Percentiles rank a stretch among this genome's conserved stretches.
Conservation (phyloP, 2,797 vertebrate species). For the Scomberomorus guttatus region DNA sequence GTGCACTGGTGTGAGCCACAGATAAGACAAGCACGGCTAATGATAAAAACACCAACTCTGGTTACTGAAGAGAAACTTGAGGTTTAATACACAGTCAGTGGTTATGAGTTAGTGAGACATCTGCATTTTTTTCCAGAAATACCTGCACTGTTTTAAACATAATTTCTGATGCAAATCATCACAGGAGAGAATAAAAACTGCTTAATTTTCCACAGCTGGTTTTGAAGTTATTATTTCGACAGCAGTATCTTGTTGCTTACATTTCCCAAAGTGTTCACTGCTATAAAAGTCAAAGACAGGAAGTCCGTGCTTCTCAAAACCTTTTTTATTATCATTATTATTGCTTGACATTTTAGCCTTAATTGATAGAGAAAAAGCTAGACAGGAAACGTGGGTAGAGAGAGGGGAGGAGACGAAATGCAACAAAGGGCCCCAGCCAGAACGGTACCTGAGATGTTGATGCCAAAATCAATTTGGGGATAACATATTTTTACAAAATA, state of each 20-base stretch:
- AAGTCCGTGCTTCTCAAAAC: no score
- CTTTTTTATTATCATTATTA: no score
- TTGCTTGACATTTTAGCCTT: no score
- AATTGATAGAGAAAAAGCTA: no score
- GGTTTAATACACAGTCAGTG: not conserved
- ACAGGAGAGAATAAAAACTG: not conserved
- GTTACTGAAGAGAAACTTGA: constrained; percentile 21
- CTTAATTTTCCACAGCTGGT: not conserved
- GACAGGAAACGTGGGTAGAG: no score
- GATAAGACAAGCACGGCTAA: constrained; percentile 34
- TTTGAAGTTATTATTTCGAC: not conserved
- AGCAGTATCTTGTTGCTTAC: not conserved
- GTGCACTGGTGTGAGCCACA: constrained; percentile 43
- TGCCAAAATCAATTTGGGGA: no score
- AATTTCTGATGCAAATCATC: not conserved
- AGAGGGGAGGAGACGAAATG: no score
- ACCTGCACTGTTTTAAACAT: not conserved
- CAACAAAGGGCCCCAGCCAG: no score
- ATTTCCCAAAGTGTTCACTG: no score
- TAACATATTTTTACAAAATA: no score
- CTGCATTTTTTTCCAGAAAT: constrained; percentile 10
- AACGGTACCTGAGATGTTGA: no score
- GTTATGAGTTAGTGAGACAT: constrained; percentile 21
- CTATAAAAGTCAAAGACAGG: no score
- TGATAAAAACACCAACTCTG: constrained; percentile 13